A percentile compares a stretch with the other conserved stretches of the same genome.
Conservation (phyloP, 2,888 invertebrate genomes). For the Brassicogethes aeneus region DNA sequence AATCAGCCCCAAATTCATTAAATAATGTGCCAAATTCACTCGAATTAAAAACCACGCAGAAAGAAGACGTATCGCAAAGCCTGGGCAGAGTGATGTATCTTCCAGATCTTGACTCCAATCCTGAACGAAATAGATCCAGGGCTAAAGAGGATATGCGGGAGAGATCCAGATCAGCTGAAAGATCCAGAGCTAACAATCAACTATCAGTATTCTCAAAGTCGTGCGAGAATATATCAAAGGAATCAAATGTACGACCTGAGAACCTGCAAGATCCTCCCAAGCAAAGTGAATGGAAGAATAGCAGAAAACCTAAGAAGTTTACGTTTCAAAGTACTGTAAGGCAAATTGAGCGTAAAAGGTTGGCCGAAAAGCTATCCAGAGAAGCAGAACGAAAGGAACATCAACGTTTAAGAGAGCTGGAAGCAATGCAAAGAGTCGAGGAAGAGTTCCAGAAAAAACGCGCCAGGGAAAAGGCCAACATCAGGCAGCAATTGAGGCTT, state of each 20-base stretch:
- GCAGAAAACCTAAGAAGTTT: conserved; percentile 53
- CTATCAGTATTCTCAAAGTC: conserved; percentile 38
- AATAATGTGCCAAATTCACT: conserved; percentile 48
- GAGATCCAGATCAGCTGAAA: conserved; percentile 17
- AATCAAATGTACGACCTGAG: conserved; percentile 27
- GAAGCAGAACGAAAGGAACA: conserved; percentile 72
- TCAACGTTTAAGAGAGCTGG: conserved; percentile 64
- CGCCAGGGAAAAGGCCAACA: conserved; percentile 65
- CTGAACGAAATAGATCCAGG: conserved; percentile 13
- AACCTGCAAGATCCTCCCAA: conserved; percentile 34
- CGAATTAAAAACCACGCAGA: conserved; percentile 25
- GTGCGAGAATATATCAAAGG: conserved; percentile 40
- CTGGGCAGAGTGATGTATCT: conserved; percentile 75
- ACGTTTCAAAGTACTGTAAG: conserved; percentile 78
- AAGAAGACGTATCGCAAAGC: conserved; percentile 29
- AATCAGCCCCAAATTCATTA: conserved; percentile 70
- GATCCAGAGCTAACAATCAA: conserved; percentile 12
- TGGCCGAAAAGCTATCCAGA: conserved; percentile 66
- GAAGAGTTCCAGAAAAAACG: conserved; percentile 82
- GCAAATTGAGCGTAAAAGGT: conserved; percentile 64
- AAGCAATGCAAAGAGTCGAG: conserved; percentile 77
- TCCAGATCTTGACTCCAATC: conserved; percentile 38
- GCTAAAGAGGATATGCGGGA: conserved; percentile 15
- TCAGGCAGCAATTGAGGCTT: conserved; percentile 64
- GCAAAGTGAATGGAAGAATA: conserved; percentile 16